phyloP scores from a whole-genome alignment of 2,888 invertebrate genomes.

The Atethmia centrago region DNA sequence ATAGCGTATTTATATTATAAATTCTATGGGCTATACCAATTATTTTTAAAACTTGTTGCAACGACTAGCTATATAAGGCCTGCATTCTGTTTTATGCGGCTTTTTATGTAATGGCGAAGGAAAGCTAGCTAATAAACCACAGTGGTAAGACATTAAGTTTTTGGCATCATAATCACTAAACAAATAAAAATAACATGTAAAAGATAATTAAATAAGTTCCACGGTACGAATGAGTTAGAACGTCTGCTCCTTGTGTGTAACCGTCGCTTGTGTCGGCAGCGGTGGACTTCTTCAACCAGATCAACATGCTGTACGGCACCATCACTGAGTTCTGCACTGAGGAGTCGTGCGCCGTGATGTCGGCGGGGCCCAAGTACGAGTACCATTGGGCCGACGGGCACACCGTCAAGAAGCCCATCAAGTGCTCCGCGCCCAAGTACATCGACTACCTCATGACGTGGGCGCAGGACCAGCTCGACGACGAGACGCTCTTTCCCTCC shows the following conservation, averaged over 20 bases:
- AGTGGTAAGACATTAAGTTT: too few relatives aligned
- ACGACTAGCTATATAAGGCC: too few relatives aligned
- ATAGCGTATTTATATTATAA: too few relatives aligned
- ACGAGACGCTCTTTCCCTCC: slow-evolving; percentile 99
- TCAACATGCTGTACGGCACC: slow-evolving; percentile 99
- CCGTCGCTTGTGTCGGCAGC: slow-evolving; percentile 91
- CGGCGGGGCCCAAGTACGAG: slow-evolving; percentile 99
- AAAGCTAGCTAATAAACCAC: too few relatives aligned
- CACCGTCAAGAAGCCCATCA: slow-evolving; percentile 99
- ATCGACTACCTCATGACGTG: slow-evolving; percentile 99
- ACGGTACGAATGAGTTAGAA: neutral
- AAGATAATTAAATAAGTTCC: neutral
- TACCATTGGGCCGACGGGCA: slow-evolving; percentile 99
- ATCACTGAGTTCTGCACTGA: slow-evolving; percentile 99
- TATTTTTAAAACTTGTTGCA: too few relatives aligned
- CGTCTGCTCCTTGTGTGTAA: slow-evolving; percentile 7
- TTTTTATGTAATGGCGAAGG: too few relatives aligned
- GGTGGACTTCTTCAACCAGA: slow-evolving; percentile 99
- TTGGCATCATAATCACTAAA: too few relatives aligned
- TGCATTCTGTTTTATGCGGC: too few relatives aligned
- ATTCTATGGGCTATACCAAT: too few relatives aligned
- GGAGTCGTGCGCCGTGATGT: slow-evolving; percentile 99
- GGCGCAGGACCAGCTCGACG: slow-evolving; percentile 99
- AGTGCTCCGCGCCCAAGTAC: slow-evolving; percentile 99
- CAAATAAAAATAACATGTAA: neutral